Base-by-base conservation (phyloP, 2,888 invertebrate genomes). In the Lepidochrysops patricia region DNA sequence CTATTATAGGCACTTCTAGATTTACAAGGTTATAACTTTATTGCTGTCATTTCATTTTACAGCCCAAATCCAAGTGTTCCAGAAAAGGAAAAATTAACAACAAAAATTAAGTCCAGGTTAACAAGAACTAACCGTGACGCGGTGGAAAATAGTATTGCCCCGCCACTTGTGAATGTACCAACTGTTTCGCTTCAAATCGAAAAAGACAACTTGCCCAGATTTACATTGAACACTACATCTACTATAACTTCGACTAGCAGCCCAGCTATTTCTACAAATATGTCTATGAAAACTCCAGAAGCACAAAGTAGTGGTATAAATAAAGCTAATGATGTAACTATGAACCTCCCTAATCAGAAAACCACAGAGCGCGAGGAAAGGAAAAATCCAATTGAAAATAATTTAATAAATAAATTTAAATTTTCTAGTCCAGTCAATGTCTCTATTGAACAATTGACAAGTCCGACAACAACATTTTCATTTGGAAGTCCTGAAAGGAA, bases 141-240 rank as follows among this genome's bases (percentile, higher is more conserved):
- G 5, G 62, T 66, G 4, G 19, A 67, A 37, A 74, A 70, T 6
- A 68, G 69, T 32, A 62, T 63, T 35, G 60, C 67, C 4, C 61
- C 67, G 1, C 63, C 70, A 3, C 73, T 76, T 13, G 67, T 82
- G 1, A 70, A 75, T 57, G 67, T 86, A 35, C 83, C 84, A 2
- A 71, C 74, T 26, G 79, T 70, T 2, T 70, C 72, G 19, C 69
- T 85, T 61, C 70, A 77, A 61, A 82, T 85, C 63, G 79, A 82
- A 61, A 66, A 75, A 62, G 70, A 80, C 56, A 80, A 82, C 60
- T 69, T 85, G 62, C 84, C 84, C 1, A 80, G 77, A 35, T 80
- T 85, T 65, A 70, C 76, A 4, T 78, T 80, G 58, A 71, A 66
- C 19, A 61, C 43, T 6, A 13, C 65, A 50, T 50, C 59, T 23